These are phyloP conservation scores for Nephrotoma guestfalica DNA, from an alignment of 2,888 invertebrate species.

Conservation along the genomic window DNA sequence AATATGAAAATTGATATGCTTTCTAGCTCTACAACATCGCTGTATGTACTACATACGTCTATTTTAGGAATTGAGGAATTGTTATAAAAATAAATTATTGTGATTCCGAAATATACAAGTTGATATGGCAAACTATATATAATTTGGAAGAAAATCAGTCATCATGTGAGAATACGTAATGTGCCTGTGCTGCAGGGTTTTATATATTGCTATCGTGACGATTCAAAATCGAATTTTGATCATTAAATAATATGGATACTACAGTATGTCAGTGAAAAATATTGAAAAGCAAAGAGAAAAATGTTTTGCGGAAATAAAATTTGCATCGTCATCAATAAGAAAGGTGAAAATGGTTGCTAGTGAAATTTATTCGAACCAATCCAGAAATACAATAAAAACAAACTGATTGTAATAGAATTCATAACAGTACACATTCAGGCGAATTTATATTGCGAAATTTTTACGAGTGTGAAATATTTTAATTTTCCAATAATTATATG, in stretches of 20 bases:
- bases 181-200: neutral
- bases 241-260: neutral
- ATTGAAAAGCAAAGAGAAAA: too few species aligned
- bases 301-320: too few species aligned
- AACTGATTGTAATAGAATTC: too few species aligned
- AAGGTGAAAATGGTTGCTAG: too few species aligned
- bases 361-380: too few species aligned
- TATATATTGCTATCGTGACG: neutral
- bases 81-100: neutral
- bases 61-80: neutral
- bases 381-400: too few species aligned
- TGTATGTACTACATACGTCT: neutral
- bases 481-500: too few species aligned
- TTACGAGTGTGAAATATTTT: too few species aligned
- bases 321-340: too few species aligned
- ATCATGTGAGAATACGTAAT: neutral
- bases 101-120: neutral
- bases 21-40: neutral
- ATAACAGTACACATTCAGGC: too few species aligned
- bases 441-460: too few species aligned
- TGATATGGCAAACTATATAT: neutral
- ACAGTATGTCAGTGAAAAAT: too few species aligned
- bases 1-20: neutral
- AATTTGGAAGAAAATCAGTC: neutral
- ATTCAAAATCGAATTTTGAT: neutral